These are phyloP conservation scores for Isoperla grammatica DNA, from an alignment of 2,888 invertebrate genomes.

Conservation along the genomic window DNA sequence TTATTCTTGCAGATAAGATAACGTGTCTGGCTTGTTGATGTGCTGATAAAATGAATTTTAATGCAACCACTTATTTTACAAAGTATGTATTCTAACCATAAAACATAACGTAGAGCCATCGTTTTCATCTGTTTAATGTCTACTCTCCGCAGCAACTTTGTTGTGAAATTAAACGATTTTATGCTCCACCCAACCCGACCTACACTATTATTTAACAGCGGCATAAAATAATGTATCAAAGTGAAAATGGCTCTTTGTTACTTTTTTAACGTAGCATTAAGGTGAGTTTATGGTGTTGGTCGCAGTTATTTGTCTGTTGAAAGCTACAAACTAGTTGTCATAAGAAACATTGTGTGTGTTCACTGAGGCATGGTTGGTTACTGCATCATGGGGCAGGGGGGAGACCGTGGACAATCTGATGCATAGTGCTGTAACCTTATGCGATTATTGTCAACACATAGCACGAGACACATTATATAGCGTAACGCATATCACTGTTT, in stretches of 20 bases:
- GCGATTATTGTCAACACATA: too few relatives aligned
- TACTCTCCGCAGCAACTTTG: constrained; percentile 15
- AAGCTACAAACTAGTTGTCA: too few relatives aligned
- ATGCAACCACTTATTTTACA: constrained; percentile 2
- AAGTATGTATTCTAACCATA: neutral
- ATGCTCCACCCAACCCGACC: neutral
- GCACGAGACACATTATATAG: too few relatives aligned
- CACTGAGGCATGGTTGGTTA: too few relatives aligned
- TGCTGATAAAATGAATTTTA: constrained; percentile 16
- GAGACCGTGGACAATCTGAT: too few relatives aligned
- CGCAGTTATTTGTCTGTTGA: too few relatives aligned
- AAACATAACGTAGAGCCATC: constrained; percentile 1
- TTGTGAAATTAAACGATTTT: neutral
- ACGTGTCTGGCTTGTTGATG: constrained; percentile 5
- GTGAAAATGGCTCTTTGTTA: constrained; percentile 14
- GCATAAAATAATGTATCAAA: constrained; percentile 14
- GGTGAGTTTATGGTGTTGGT: neutral
- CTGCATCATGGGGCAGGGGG: too few relatives aligned
- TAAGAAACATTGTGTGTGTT: too few relatives aligned
- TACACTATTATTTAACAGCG: constrained; percentile 8
- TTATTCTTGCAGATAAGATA: too few relatives aligned
- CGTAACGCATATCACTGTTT: too few relatives aligned
- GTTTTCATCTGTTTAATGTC: constrained; percentile 15
- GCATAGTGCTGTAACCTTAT: too few relatives aligned
- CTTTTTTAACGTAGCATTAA: neutral